phyloP scores from a whole-genome alignment of 2,113 vertebrate genomes.

The Muntiacus reevesi region DNA sequence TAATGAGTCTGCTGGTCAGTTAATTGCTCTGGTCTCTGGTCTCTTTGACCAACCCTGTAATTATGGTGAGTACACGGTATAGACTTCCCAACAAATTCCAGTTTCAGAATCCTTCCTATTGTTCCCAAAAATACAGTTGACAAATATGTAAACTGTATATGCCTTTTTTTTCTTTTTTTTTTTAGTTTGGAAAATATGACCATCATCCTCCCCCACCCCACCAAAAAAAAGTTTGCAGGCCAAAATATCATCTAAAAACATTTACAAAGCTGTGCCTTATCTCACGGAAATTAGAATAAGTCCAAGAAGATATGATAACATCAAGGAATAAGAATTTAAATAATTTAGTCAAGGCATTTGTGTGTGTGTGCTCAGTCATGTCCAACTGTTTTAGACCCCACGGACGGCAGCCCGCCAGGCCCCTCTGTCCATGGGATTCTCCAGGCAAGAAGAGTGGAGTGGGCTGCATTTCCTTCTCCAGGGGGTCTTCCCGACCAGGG shows the following conservation, averaged over 20 bases:
- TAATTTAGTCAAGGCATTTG: background rate
- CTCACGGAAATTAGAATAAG: background rate
- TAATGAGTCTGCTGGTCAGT: background rate
- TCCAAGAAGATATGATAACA: background rate
- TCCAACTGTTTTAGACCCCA: background rate
- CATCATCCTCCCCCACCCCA: background rate
- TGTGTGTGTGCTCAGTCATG: background rate
- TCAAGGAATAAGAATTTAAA: background rate
- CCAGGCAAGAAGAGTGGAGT: background rate
- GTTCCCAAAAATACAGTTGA: slow-evolving; percentile 19
- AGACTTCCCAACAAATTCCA: background rate
- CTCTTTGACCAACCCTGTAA: background rate
- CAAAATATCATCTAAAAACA: background rate
- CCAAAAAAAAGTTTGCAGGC: background rate
- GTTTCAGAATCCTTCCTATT: background rate
- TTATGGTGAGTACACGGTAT: background rate
- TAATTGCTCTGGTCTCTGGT: background rate
- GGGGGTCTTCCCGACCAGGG: background rate
- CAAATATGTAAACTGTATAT: background rate
- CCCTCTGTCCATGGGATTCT: background rate
- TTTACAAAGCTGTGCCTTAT: background rate
- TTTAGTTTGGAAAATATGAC: background rate
- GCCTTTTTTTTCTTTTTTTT: background rate
- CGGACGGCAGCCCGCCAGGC: background rate
- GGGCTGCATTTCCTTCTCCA: background rate